Evolutionary conservation across 2,797 vertebrate species (phyloP), one percentile per base, ranked within the genome.

Genomic region (Chaetodon trifasciatus): DNA sequence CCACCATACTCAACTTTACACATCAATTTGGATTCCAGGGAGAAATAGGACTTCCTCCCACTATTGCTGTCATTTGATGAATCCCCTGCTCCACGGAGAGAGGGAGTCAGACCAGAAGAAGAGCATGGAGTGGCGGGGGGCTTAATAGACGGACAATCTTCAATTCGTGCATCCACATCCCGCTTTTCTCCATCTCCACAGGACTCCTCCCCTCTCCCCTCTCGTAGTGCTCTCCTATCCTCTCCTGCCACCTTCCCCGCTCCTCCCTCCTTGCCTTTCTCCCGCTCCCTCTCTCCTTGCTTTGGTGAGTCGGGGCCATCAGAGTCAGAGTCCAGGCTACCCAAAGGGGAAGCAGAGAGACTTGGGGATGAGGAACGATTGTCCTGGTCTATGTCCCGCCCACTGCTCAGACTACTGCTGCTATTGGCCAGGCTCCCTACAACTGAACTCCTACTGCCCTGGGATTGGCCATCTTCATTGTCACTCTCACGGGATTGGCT

Each of bases 301-400:
- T 96, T 96, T 89, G 96, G 95, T 76, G 95, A 96, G 74, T 96
- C 95, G 0, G 95, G 95, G 56, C 94, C 98, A 81, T 99, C 98
- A 0, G 98, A 98, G 86, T 99, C 98, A 65, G 98, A 99, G 92
- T 99, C 98, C 86, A 98, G 93, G 2, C 98, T 99, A 57, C 97
- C 98, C 1, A 98, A 94, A 70, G 98, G 98, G 85, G 98, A 98
- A 84, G 98, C 96, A 44, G 98, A 98, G 90, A 99, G 96, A 46
- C 98, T 99, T 39, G 98, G 98, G 0, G 98, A 99, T 8, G 98
- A 99, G 94, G 98, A 99, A 71, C 98, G 97, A 95, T 99, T 99
- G 90, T 99, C 98, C 95, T 99, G 98, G 95, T 99, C 98, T 78
- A 99, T 99, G 79, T 99, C 98, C 78, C 97, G 94, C 44, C 98